Evolutionary conservation across 2,888 invertebrate genomes (phyloP), one percentile per base, ranked within the genome.

Genomic region (Drosophila mercatorum): DNA sequence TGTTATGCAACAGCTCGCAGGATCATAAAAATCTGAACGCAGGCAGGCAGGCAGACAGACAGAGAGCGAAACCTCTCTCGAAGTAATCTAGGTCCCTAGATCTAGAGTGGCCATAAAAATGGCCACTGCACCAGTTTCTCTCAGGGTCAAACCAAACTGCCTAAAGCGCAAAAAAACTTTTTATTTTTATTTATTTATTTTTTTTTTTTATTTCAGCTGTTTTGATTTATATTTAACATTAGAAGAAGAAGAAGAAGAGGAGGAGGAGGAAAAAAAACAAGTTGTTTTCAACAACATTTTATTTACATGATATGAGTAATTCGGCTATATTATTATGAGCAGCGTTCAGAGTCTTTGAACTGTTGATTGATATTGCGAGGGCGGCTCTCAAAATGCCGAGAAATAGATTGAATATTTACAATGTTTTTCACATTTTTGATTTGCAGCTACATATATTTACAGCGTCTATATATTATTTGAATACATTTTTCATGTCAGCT

Each of bases 1-100:
- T 89, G 75, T 89, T 89, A 89, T 89, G 90, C 83, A 89, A 89
- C 73, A 83, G 57, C 28, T 40, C 63, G 52, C 75, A 47, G 59
- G 64, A 62, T 63, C 83, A 73, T 79, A 87, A 82, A 89, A 77
- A 57, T 68, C 17, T 2, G 58, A 62, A 43, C 14, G 51, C 67
- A 68, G 26, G 26, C 47, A 41, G 43, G n/a, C 52, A 34, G 51
- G 6, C n/a, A 22, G 22, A 2, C 22, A 2, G 22, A 22, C 22
- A 22, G 22, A 22, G 22, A 22, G 36, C 52, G 31, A 52, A 65
- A 34, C 49, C 49, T 34, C 49, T 31, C 49, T 5, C 34, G 31
- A 11, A n/a, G 49, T 51, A 51, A 72, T 82, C 73, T 78, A 65
- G 79, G 62, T 67, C 67, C 64, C 47, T 61, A 58, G 60, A 78